These are phyloP conservation scores for Campylomormyrus tamandua DNA, from an alignment of 2,113 vertebrate species.

Conservation along the genomic window DNA sequence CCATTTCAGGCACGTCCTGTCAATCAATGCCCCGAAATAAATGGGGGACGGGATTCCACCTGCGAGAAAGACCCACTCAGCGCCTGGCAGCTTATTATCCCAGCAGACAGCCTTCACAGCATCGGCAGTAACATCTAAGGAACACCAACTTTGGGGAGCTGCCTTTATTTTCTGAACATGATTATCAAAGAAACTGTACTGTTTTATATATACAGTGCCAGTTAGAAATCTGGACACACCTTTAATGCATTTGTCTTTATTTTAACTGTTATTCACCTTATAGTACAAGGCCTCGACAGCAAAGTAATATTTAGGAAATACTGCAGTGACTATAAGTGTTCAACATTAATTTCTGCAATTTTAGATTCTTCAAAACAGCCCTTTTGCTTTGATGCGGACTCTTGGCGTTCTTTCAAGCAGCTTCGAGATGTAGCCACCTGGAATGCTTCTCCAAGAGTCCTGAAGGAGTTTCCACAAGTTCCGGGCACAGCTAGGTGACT, in stretches of 20 bases:
- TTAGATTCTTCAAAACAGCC: background rate
- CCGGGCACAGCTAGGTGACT: background rate
- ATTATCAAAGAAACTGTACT: background rate
- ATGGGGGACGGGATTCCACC: slow-evolving; percentile 89
- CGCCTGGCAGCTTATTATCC: no score
- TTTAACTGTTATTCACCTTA: background rate
- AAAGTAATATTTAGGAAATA: background rate
- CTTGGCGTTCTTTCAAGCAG: background rate
- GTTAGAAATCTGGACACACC: background rate
- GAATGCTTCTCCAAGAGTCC: background rate
- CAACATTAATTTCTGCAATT: background rate
- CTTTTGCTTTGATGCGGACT: background rate
- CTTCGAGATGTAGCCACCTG: background rate
- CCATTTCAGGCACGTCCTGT: slow-evolving; percentile 88
- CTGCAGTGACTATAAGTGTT: background rate
- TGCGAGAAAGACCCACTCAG: slow-evolving; percentile 37
- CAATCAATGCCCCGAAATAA: slow-evolving; percentile 86
- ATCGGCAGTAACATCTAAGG: background rate
- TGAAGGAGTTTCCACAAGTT: background rate
- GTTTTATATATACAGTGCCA: background rate
- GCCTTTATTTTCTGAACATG: background rate
- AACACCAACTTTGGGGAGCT: background rate
- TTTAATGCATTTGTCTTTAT: background rate
- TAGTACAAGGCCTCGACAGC: background rate
- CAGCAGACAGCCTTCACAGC: slow-evolving; percentile 7